These are phyloP conservation scores for Dasyurus viverrinus DNA, from an alignment of 2,113 vertebrate species.

Conservation along the genomic window DNA sequence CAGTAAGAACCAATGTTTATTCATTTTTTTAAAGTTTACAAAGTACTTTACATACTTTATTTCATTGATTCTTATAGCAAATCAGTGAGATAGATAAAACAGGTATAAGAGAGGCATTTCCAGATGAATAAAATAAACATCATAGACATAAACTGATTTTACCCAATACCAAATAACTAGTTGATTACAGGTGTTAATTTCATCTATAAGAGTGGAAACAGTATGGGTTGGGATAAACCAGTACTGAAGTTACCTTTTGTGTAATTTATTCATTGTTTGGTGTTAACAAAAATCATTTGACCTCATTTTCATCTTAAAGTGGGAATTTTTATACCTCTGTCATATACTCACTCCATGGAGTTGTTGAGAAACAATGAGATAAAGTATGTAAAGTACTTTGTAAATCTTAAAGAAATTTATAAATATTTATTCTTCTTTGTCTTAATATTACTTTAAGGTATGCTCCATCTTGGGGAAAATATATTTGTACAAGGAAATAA, in stretches of 20 bases:
- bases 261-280: background rate
- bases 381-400: background rate
- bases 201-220: background rate
- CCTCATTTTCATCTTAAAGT: background rate
- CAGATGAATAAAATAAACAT: background rate
- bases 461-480: background rate
- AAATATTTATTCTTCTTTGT: background rate
- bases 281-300: background rate
- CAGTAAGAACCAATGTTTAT: background rate
- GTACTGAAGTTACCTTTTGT: background rate
- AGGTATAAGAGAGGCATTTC: background rate
- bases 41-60: background rate
- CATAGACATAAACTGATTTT: background rate
- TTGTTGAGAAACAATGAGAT: background rate
- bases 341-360: background rate
- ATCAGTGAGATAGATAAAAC: background rate
- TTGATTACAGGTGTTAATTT: background rate
- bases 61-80: background rate
- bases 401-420: background rate
- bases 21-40: background rate
- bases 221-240: background rate
- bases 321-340: background rate
- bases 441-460: background rate
- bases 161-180: background rate
- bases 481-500: fast-evolving